Percentiles rank a stretch among this genome's conserved stretches.
phyloP scores from a whole-genome alignment of 2,888 invertebrate species.

The Frankliniella fusca region DNA sequence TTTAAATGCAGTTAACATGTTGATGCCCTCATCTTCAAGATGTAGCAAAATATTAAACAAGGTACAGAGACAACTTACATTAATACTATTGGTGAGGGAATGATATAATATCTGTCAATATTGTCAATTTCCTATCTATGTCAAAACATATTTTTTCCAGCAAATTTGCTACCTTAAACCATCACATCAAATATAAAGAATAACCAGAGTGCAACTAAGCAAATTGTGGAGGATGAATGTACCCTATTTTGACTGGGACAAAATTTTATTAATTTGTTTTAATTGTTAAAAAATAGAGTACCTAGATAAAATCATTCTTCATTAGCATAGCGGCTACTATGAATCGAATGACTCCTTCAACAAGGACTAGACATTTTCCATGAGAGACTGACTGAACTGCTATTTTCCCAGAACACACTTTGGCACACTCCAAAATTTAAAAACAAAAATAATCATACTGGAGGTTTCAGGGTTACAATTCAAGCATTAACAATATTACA shows the following conservation, averaged over 20 bases:
- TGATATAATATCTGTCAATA: not conserved
- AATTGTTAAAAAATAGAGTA: not conserved
- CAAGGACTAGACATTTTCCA: not conserved
- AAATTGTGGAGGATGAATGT: not conserved
- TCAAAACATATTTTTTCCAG: not conserved
- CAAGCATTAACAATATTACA: not conserved
- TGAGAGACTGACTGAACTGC: not conserved
- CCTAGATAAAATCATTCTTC: not conserved
- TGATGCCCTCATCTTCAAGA: no score
- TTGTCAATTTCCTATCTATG: no score
- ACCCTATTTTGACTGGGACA: not conserved
- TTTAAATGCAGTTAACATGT: no score
- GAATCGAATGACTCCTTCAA: not conserved
- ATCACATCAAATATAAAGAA: not conserved
- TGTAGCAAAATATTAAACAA: no score
- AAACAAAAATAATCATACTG: not conserved
- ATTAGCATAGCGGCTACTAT: not conserved
- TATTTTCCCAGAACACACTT: not conserved
- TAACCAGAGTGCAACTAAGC: not conserved
- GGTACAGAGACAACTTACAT: no score
- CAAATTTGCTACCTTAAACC: not conserved
- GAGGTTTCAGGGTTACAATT: not conserved
- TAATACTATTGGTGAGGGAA: not conserved
- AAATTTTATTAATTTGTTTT: not conserved
- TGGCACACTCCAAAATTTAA: not conserved